phyloP scores from a whole-genome alignment of 2,113 vertebrate species.

The Pterocles burchelli region DNA sequence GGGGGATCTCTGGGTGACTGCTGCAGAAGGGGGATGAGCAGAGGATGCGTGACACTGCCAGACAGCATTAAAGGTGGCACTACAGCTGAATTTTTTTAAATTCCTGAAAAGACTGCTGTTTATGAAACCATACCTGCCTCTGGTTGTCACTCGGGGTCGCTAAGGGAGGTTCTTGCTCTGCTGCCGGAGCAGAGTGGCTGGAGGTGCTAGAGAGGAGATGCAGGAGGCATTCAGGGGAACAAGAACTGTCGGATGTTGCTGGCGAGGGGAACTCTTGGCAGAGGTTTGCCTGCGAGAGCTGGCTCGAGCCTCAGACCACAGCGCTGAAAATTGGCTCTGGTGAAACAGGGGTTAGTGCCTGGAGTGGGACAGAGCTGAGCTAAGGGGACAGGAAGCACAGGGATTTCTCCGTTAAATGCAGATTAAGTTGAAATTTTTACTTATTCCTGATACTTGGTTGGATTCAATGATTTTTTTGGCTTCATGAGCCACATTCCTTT shows the following conservation, averaged over 20 bases:
- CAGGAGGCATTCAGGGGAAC: neutral
- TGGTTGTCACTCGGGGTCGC: fast-evolving
- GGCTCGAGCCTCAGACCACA: neutral
- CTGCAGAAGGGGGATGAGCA: neutral
- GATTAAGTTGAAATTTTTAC: neutral
- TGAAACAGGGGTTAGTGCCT: neutral
- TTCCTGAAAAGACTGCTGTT: neutral
- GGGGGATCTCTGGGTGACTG: neutral
- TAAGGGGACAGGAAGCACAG: neutral
- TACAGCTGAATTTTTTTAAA: neutral
- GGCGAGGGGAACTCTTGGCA: neutral
- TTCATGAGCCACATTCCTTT: neutral
- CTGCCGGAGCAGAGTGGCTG: neutral
- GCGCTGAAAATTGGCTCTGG: neutral
- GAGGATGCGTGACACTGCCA: neutral
- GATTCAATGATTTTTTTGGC: neutral
- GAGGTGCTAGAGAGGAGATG: neutral
- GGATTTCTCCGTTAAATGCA: neutral
- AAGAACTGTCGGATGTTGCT: neutral
- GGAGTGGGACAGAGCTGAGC: neutral
- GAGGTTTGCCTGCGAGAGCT: neutral
- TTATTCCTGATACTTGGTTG: neutral
- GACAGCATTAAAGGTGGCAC: neutral
- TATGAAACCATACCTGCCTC: neutral
- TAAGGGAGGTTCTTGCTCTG: neutral